These are phyloP conservation scores for Varanus salvator DNA, from an alignment of 2,113 vertebrate genomes.

Conservation along the genomic window DNA sequence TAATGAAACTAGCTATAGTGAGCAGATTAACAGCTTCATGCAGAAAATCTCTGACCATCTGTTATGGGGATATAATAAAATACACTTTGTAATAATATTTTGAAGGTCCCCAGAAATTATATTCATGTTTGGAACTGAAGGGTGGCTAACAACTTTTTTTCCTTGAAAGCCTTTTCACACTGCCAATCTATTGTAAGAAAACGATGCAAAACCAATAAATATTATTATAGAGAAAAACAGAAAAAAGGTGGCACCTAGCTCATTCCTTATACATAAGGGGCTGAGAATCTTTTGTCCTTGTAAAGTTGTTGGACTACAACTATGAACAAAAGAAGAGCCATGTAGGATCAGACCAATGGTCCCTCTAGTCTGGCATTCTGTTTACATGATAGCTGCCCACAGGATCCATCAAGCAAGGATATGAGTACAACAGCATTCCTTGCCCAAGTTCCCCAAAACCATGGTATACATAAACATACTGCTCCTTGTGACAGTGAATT, in stretches of 20 bases:
- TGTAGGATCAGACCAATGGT: too few species aligned
- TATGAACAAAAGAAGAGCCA: too few species aligned
- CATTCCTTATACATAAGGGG: not conserved
- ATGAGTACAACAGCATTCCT: too few species aligned
- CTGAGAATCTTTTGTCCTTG: not conserved
- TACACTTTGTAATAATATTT: not conserved
- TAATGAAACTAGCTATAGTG: too few species aligned
- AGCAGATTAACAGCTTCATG: too few species aligned
- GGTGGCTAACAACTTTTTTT: not conserved
- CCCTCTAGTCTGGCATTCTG: too few species aligned
- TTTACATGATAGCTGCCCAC: too few species aligned
- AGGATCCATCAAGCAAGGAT: too few species aligned
- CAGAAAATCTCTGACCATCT: not conserved
- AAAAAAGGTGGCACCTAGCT: not conserved
- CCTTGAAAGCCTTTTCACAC: too few species aligned
- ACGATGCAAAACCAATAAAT: not conserved
- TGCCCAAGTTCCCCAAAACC: too few species aligned
- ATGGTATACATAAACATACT: too few species aligned
- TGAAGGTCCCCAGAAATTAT: not conserved
- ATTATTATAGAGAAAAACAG: not conserved
- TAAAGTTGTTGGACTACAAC: not conserved
- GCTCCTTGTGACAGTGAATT: too few species aligned
- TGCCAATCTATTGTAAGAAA: not conserved
- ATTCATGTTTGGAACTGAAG: not conserved
- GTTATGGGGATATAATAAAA: not conserved